phyloP scores from a whole-genome alignment of 1,140 invertebrate genomes.

The Drosophila takahashii region DNA sequence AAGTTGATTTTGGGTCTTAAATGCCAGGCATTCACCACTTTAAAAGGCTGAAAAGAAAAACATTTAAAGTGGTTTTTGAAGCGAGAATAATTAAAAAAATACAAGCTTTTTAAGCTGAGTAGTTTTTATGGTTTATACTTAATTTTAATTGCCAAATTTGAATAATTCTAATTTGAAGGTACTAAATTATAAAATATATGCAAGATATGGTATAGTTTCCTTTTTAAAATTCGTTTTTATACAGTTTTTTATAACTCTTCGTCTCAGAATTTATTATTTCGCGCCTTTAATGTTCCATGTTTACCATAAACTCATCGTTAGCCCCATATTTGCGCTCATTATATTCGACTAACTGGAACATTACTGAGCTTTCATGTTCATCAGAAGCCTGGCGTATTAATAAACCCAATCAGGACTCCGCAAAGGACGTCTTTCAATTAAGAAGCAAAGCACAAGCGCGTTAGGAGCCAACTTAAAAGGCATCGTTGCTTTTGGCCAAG shows the following conservation, averaged over 20 bases:
- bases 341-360: constrained; percentile 5
- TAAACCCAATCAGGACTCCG: constrained; percentile 37
- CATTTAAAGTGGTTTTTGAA: background rate
- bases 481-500: constrained; percentile 49
- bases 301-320: constrained; percentile 1
- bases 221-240: too few species aligned
- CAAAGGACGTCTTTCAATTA: constrained; percentile 50
- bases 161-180: background rate
- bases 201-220: too few species aligned
- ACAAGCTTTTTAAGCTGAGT: background rate
- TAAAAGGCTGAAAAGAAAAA: background rate
- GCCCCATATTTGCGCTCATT: constrained; percentile 15
- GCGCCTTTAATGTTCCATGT: background rate
- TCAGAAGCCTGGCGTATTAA: constrained; percentile 8
- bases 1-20: background rate
- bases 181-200: too few species aligned
- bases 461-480: constrained; percentile 29
- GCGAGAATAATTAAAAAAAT: background rate
- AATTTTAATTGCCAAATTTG: background rate
- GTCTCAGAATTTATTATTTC: background rate
- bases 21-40: background rate
- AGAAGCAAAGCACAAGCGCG: constrained; percentile 9
- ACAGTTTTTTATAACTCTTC: too few species aligned
- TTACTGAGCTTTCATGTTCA: background rate
- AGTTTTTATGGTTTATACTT: background rate